phyloP scores from a whole-genome alignment of 2,797 vertebrate genomes.

The Brotula barbata region DNA sequence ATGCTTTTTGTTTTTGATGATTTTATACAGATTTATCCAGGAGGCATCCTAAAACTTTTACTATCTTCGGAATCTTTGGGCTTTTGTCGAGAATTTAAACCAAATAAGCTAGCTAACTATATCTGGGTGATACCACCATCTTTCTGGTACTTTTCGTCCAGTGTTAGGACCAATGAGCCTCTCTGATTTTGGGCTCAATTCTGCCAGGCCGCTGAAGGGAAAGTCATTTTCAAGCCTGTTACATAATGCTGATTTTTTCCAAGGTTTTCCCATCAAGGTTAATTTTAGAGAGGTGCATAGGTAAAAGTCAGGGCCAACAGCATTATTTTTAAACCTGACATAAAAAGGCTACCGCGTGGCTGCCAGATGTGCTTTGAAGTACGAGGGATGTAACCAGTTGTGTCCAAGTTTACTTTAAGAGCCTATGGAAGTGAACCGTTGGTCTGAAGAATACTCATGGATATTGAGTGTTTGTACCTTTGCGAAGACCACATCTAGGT shows the following conservation, averaged over 20 bases:
- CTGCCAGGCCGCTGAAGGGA: constrained; percentile 15
- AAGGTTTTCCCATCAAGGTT: constrained; percentile 19
- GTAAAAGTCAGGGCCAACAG: constrained; percentile 2
- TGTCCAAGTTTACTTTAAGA: no score
- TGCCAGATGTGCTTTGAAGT: constrained; percentile 16
- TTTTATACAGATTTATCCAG: no score
- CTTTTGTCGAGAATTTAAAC: no score
- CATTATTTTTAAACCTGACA: constrained; percentile 8
- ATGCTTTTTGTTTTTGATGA: no score
- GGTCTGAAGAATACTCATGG: no score
- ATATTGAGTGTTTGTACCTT: constrained; percentile 74
- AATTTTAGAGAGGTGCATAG: constrained; percentile 30
- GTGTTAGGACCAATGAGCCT: not conserved
- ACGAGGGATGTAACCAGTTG: constrained; percentile 1
- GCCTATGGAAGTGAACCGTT: constrained; percentile 5
- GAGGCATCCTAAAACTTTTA: no score
- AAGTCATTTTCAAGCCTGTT: constrained; percentile 24
- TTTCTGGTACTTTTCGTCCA: not conserved
- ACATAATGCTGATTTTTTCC: constrained; percentile 9
- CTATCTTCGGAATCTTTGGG: no score
- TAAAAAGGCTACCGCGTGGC: not conserved
- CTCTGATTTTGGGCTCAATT: constrained; percentile 19
- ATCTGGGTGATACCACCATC: no score
- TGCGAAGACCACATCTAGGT: constrained; percentile 81
- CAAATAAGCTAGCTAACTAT: no score